Percentiles rank a stretch among this genome's conserved stretches.
These are phyloP conservation scores for Ptiloglossa arizonensis DNA, from an alignment of 1,140 invertebrate species.

Conservation along the genomic window DNA sequence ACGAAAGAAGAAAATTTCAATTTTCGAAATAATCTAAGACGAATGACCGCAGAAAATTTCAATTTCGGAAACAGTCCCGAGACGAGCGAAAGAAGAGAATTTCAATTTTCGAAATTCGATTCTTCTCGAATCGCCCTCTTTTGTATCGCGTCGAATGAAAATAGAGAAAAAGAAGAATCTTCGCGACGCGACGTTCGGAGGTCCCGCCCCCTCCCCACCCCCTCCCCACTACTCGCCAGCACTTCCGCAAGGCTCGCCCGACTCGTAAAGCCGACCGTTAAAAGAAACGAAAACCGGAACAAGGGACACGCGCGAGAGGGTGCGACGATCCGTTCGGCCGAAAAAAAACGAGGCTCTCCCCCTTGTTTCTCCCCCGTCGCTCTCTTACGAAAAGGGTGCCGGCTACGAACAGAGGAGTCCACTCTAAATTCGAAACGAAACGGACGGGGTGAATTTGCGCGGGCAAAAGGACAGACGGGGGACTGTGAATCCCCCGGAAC, in stretches of 20 bases:
- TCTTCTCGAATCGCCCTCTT: too few relatives aligned
- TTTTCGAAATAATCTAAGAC: too few relatives aligned
- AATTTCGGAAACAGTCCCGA: too few relatives aligned
- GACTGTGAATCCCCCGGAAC: neutral
- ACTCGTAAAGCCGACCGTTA: neutral
- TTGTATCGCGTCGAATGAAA: too few relatives aligned
- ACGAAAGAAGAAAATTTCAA: too few relatives aligned
- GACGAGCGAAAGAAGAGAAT: too few relatives aligned
- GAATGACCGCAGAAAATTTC: too few relatives aligned
- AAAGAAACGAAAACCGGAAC: slow-evolving; percentile 1
- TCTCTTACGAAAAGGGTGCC: slow-evolving; percentile 68
- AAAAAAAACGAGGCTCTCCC: neutral
- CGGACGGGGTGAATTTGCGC: slow-evolving; percentile 55
- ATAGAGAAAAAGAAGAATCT: too few relatives aligned
- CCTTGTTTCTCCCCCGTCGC: neutral
- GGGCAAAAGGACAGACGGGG: slow-evolving; percentile 33
- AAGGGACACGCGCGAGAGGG: slow-evolving; percentile 19
- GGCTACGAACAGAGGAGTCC: slow-evolving; percentile 76
- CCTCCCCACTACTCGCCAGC: neutral
- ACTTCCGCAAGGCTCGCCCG: neutral
- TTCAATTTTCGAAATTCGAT: too few relatives aligned
- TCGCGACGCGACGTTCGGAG: too few relatives aligned
- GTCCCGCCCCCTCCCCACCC: neutral
- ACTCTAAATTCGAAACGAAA: slow-evolving; percentile 81
- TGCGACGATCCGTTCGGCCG: neutral